phyloP scores from a whole-genome alignment of 2,113 vertebrate species.

The Megaleporinus macrocephalus region DNA sequence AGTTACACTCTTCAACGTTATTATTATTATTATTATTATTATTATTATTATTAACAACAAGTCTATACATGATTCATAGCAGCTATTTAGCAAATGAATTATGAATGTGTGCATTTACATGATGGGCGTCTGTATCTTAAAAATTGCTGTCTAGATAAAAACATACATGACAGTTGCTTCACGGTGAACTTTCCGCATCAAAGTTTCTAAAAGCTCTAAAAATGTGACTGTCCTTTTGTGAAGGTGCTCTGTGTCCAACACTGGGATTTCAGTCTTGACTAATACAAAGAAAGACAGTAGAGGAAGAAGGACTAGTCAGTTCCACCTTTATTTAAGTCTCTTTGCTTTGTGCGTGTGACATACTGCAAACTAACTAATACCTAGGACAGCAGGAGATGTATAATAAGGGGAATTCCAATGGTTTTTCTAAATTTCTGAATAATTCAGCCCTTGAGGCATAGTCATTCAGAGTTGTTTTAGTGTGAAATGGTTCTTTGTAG shows the following conservation, averaged over 20 bases:
- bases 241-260: constrained; percentile 59
- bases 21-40: neutral
- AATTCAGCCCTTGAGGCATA: too few species aligned
- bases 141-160: neutral
- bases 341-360: constrained; percentile 30
- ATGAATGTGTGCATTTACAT: neutral
- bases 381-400: neutral
- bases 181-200: neutral
- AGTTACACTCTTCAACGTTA: too few species aligned
- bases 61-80: neutral
- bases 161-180: neutral
- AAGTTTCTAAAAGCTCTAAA: neutral
- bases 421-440: too few species aligned
- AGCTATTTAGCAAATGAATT: neutral
- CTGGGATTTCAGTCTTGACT: constrained; percentile 63
- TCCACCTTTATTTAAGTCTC: constrained; percentile 35
- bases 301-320: constrained; percentile 24
- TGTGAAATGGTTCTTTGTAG: too few species aligned
- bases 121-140: neutral
- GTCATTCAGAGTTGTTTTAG: too few species aligned
- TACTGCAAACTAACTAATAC: constrained; percentile 5
- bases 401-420: neutral
- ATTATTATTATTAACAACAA: neutral
- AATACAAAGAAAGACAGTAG: constrained; percentile 38
- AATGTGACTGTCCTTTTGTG: neutral